Base-by-base conservation (phyloP, 2,888 invertebrate genomes). In the Agrilus mali region DNA sequence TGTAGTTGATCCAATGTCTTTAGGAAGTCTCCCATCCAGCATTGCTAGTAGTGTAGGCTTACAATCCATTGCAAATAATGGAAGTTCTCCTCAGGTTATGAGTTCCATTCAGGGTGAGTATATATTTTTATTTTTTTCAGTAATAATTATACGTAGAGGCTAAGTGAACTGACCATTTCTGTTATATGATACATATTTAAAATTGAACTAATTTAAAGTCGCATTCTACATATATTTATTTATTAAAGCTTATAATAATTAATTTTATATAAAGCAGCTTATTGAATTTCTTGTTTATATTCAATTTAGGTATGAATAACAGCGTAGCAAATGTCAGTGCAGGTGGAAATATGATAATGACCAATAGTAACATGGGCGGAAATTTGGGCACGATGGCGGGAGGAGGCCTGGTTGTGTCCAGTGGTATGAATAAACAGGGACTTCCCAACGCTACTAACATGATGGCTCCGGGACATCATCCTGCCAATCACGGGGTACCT, bases 291-390 rank as follows among this genome's bases (percentile, higher is more conserved):
- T 50, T 53, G 48, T 48, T 54, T 56, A 27, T 10, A 27, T 27
- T 27, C 8, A 27, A 27, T 10, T 47, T 67, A 72, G 82, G 79
- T 52, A 82, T 82, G 75, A 81, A 79, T 56, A 80, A 79, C 58
- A 75, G 72, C 57, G 74, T 77, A 38, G 76, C 75, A 52, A 65
- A 59, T 33, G 48, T 44, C 27, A 46, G 44, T 41, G 76, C 75
- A 50, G 63, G 70, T 42, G 71, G 74, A 38, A 82, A 82, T 58
- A 83, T 87, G 80, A 84, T 86, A 55, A 84, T 87, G 73, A 85
- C 86, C 17, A 86, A 84, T 59, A 82, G 78, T 59, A 78, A 73
- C 58, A 78, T 71, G 57, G 77, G 79, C 72, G 75, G 75, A 51
- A 76, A 76, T 47, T 78, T 81, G 58, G 74, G 71, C 51, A 72